Conservation (phyloP, 2,113 vertebrate genomes). For the Lepus americanus region DNA sequence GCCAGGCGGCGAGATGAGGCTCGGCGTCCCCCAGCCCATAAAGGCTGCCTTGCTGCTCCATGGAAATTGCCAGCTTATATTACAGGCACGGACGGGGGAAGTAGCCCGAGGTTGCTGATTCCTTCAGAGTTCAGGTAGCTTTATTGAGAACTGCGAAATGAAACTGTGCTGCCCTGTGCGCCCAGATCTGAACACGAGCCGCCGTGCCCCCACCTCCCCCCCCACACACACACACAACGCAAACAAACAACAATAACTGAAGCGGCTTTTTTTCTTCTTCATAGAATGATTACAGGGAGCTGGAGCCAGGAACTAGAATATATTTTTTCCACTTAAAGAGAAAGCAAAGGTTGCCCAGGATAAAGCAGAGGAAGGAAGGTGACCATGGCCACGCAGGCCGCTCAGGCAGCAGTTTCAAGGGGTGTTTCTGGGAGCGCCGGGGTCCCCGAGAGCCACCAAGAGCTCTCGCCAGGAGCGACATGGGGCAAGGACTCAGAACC, state of each 20-base stretch:
- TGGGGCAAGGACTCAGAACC: rapidly evolving
- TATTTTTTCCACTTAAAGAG: slow-evolving; percentile 34
- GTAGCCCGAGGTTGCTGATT: slow-evolving; percentile 86
- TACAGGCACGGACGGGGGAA: slow-evolving; percentile 82
- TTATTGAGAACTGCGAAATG: slow-evolving; percentile 86
- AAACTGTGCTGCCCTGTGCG: slow-evolving; percentile 80
- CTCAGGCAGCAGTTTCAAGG: neutral
- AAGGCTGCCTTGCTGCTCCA: slow-evolving; percentile 80
- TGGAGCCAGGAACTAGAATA: neutral
- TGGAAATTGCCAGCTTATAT: slow-evolving; percentile 88
- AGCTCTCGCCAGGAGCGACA: rapidly evolving
- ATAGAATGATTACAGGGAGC: slow-evolving; percentile 61
- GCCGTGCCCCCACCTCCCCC: neutral
- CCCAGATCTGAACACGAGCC: slow-evolving; percentile 80
- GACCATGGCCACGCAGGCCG: rapidly evolving
- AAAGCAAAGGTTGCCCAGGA: slow-evolving; percentile 1
- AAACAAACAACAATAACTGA: slow-evolving; percentile 67
- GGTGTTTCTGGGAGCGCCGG: too few relatives aligned
- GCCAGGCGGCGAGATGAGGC: slow-evolving; percentile 83
- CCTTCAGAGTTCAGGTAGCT: slow-evolving; percentile 85
- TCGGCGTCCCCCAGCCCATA: slow-evolving; percentile 83
- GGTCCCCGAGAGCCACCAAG: neutral
- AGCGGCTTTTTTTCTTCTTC: neutral
- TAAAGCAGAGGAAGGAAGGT: neutral
- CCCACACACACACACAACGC: neutral